Evolutionary conservation across 2,113 vertebrate genomes (phyloP), one percentile per base, ranked within the genome.

Genomic region (Cranoglanis bouderius): DNA sequence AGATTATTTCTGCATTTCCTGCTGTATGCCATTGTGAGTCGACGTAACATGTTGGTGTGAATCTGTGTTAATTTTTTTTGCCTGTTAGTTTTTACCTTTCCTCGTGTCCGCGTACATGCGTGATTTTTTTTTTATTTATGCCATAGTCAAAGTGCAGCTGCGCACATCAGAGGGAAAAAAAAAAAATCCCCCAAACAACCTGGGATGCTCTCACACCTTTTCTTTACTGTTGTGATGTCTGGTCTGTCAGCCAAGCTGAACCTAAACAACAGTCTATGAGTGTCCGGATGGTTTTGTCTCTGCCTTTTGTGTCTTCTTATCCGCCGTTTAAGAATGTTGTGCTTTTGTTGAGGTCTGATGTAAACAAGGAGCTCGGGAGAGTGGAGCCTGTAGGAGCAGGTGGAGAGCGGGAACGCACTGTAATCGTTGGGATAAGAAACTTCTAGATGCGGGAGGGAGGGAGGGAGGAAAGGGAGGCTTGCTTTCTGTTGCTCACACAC

Each of bases 351-450:
- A 94, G 93, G 49, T 93, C 94, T 93, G 94, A 91, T 94, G 94
- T 96, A 94, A 95, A 95, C 94, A 95, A 81, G 90, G 93, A 86
- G 90, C 88, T 92, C 94, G 93, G 95, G 95, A 95, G 94, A 95
- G 93, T 91, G 57, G 2, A 67, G 90, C 55, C 89, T 93, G 93
- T 92, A 9, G 57, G 90, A 94, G 94, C 95, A 96, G 94, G 94
- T 95, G 95, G 88, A 93, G 92, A 51, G 85, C 91, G 92, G 94
- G 91, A 93, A 92, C 93, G 90, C 92, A 91, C 94, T 91, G 94
- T 93, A 94, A 92, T 72, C 53, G 35, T 43, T 32, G 43, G 82
- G 82, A 88, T 57, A 63, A 83, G 46, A 49, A 80, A 35, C 57
- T 67, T 16, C 43, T 67, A 67, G 57, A 88, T 51, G 61, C 29